Conservation (phyloP, 1,140 invertebrate species). For the Drosophila gunungcola region DNA sequence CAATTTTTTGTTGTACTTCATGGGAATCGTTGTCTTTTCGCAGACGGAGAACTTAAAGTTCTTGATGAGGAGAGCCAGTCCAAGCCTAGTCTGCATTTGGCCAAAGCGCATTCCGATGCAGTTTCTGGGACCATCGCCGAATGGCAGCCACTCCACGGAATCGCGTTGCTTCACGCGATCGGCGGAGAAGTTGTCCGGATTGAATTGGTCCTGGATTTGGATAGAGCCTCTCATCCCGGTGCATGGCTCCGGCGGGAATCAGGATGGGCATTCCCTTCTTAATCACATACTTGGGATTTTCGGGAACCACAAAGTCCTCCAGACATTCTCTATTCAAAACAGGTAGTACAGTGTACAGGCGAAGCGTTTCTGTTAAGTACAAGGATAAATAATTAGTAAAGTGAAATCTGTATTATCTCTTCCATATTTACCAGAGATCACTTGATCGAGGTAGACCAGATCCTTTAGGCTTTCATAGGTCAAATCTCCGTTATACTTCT, state of each 20-base stretch:
- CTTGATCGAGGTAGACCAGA: slow-evolving; percentile 86
- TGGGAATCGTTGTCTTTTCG: slow-evolving; percentile 70
- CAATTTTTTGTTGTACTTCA: slow-evolving; percentile 45
- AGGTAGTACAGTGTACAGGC: slow-evolving; percentile 80
- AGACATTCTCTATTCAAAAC: slow-evolving; percentile 85
- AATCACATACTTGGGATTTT: slow-evolving; percentile 72
- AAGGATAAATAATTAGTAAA: neutral
- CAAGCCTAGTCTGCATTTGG: slow-evolving; percentile 87
- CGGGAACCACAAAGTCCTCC: slow-evolving; percentile 84
- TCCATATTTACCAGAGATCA: slow-evolving; percentile 79
- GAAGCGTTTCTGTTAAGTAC: slow-evolving; percentile 66
- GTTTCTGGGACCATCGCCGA: slow-evolving; percentile 86
- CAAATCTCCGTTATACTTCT: slow-evolving; percentile 82
- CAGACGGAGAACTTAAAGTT: slow-evolving; percentile 76
- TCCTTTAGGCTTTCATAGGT: slow-evolving; percentile 86
- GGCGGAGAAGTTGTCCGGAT: slow-evolving; percentile 88
- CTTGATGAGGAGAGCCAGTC: slow-evolving; percentile 84
- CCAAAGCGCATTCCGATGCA: slow-evolving; percentile 88
- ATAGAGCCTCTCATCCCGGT: slow-evolving; percentile 85
- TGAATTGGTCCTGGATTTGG: slow-evolving; percentile 88
- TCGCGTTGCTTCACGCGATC: slow-evolving; percentile 86
- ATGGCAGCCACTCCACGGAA: slow-evolving; percentile 86
- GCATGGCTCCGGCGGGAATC: slow-evolving; percentile 71
- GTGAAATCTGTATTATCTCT: no score
- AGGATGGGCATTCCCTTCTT: slow-evolving; percentile 67